phyloP scores from a whole-genome alignment of 2,888 invertebrate species.

The Drosophila sordidapex region DNA sequence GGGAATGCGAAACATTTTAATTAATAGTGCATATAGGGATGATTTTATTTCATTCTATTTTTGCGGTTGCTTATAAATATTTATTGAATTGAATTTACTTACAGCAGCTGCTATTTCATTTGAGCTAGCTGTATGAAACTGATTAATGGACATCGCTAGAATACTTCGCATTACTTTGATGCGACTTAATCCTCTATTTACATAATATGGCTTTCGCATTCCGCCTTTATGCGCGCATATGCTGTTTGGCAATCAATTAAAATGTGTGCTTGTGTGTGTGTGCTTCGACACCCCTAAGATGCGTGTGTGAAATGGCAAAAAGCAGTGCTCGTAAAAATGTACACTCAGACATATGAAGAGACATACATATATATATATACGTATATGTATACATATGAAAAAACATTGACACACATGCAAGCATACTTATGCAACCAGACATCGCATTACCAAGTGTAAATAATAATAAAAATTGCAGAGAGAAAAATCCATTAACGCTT shows the following conservation, averaged over 20 bases:
- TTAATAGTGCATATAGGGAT: background rate
- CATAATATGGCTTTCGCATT: constrained; percentile 25
- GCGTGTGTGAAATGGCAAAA: constrained; percentile 36
- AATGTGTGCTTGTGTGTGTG: constrained; percentile 21
- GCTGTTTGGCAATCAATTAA: constrained; percentile 63
- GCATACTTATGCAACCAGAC: constrained; percentile 19
- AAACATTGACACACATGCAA: constrained; percentile 38
- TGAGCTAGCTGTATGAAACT: background rate
- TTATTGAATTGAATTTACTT: background rate
- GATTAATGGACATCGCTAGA: constrained; percentile 6
- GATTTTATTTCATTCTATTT: background rate
- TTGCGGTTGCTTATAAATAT: background rate
- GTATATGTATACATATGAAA: background rate
- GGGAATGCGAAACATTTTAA: background rate
- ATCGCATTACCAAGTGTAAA: constrained; percentile 73
- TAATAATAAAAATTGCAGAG: constrained; percentile 74
- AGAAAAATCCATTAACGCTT: constrained; percentile 78
- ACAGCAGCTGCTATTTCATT: background rate
- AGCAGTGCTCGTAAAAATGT: constrained; percentile 56
- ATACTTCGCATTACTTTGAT: constrained; percentile 12
- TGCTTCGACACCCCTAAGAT: constrained; percentile 50
- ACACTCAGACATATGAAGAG: constrained; percentile 47
- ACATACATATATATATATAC: background rate
- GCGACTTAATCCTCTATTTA: constrained; percentile 42
- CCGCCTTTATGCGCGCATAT: constrained; percentile 37